Evolutionary conservation across 2,797 vertebrate species (phyloP).

Genomic region (Cynopterus sphinx): DNA sequence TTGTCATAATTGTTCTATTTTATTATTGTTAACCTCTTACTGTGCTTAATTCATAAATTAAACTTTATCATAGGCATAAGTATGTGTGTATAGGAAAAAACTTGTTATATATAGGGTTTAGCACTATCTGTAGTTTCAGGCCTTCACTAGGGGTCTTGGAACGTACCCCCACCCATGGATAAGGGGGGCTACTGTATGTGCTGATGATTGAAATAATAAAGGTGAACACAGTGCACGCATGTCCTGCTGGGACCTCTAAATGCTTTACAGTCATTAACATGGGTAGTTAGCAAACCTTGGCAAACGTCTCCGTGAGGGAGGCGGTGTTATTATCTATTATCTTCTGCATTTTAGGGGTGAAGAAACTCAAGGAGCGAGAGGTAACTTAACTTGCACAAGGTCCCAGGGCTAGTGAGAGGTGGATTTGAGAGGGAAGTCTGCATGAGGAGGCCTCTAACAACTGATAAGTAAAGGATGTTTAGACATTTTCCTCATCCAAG

Average conservation of each 20-base stretch:
- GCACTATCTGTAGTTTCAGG: neutral
- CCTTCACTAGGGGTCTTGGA: neutral
- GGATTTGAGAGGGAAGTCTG: neutral
- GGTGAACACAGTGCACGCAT: neutral
- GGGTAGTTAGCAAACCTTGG: neutral
- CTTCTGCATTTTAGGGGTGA: neutral
- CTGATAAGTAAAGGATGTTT: neutral
- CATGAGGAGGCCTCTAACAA: neutral
- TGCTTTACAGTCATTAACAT: neutral
- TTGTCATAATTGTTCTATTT: neutral
- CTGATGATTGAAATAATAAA: neutral
- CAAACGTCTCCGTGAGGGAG: neutral
- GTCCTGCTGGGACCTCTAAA: neutral
- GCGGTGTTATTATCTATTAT: neutral
- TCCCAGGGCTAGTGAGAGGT: neutral
- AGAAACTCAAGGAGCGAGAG: neutral
- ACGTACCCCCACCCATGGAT: too few species aligned
- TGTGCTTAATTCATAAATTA: neutral
- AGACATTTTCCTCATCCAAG: neutral
- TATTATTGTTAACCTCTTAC: neutral
- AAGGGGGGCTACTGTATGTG: neutral
- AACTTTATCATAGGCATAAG: neutral
- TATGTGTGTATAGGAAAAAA: neutral
- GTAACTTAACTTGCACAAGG: neutral
- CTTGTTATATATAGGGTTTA: neutral